These are phyloP conservation scores for Clarias macrocephalus DNA, from an alignment of 2,113 vertebrate genomes.

Conservation along the genomic window DNA sequence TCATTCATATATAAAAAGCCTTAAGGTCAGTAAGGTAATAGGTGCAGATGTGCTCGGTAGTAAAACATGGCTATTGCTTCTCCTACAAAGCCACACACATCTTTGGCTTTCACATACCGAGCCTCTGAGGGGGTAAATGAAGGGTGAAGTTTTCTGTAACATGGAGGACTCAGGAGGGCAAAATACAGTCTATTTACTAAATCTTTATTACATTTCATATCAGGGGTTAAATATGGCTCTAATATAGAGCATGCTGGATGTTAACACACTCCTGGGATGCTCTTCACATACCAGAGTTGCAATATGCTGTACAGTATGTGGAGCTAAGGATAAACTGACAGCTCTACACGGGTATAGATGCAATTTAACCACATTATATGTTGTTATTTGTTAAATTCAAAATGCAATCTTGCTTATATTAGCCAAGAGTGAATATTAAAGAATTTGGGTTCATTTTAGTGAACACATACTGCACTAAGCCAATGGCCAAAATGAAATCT, in stretches of 20 bases:
- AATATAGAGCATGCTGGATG: not conserved
- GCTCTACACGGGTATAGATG: not conserved
- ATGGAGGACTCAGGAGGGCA: not conserved
- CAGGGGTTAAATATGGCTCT: not conserved
- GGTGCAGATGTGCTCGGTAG: slow-evolving; percentile 1
- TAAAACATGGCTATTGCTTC: not conserved
- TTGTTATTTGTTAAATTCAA: not conserved
- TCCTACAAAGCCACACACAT: not conserved
- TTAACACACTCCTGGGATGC: not conserved
- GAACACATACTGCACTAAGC: not conserved
- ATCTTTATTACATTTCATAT: not conserved
- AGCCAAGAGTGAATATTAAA: not conserved
- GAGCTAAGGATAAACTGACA: not conserved
- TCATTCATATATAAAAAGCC: not conserved
- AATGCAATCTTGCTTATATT: not conserved
- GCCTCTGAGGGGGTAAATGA: not conserved
- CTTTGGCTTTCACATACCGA: not conserved
- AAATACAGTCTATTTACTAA: not conserved
- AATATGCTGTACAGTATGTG: not conserved
- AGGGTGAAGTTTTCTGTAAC: not conserved
- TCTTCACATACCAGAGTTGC: not conserved
- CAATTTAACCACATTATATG: not conserved
- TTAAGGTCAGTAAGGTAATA: too few relatives aligned
- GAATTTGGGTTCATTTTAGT: not conserved
- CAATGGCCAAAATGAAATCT: not conserved